Base-by-base conservation (phyloP, 1,140 invertebrate genomes). In the Ostrea edulis region DNA sequence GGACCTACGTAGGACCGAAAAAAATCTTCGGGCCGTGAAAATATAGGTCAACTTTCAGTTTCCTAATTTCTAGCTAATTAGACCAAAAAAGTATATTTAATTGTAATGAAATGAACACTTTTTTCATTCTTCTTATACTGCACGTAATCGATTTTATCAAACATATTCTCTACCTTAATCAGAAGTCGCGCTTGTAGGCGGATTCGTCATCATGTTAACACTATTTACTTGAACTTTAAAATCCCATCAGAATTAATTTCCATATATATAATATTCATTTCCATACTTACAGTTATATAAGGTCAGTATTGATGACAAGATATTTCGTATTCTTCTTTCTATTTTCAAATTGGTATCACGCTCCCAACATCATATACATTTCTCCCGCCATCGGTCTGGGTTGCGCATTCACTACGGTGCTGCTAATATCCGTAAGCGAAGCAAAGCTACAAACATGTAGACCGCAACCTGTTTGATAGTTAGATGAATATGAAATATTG, bases 341-440 rank as follows among this genome's bases (percentile, higher is more conserved):
- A 25, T 29, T 71, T 71, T 25, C 12, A 71, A 71, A 71, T 22
- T 20, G 12, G 55, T 58, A 12, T 58, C 55, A 44, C 35, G 35
- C 20, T 71, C 65, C 20, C 25, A 22, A 68, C 65, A 68, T 68
- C 20, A n/a, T 68, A 68, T 22, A 71, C 65, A 71, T 71, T 71
- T 71, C 65, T 71, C 65, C 65, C 65, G 65, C 65, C 65, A 71
- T 71, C 65, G 65, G 65, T 71, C 65, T 22, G 22, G 65, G 65
- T 20, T 71, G 65, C 65, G 65, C 65, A 71, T 71, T 71, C 22
- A 71, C 22, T 71, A 22, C 11, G 22, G 22, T 71, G 11, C 11
- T 4, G 8, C 65, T 71, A 71, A 71, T 71, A 71, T 22, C 11
- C 22, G 65, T 8, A 25, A 7, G 22, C 12, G 14, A 20, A 58